Evolutionary conservation across 1,140 invertebrate genomes (phyloP).

Genomic region (Mya arenaria): DNA sequence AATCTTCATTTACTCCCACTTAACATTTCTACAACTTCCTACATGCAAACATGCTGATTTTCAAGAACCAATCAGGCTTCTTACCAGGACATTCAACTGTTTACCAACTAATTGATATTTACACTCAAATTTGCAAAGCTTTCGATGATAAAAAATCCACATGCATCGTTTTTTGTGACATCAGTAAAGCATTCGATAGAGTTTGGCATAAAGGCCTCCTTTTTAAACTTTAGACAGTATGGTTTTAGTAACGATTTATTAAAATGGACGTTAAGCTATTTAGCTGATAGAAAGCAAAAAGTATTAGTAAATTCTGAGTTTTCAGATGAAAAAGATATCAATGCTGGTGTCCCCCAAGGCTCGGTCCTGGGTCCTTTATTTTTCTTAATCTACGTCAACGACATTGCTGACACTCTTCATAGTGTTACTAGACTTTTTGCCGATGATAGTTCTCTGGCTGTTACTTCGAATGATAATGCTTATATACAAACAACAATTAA

Average conservation of each 20-base stretch:
- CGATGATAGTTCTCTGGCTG: constrained; percentile 6
- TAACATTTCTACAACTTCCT: constrained; percentile 11
- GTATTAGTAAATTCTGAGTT: background rate
- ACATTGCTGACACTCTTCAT: background rate
- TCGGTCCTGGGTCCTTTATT: background rate
- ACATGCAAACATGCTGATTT: constrained; percentile 18
- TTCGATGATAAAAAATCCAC: constrained; percentile 10
- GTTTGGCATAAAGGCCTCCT: constrained; percentile 23
- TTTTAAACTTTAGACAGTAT: background rate
- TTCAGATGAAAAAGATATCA: background rate
- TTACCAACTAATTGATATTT: constrained; percentile 31
- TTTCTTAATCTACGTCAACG: constrained; percentile 9
- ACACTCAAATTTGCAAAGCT: constrained; percentile 19
- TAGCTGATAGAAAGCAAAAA: constrained; percentile 6
- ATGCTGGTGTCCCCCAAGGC: background rate
- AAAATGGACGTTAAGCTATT: constrained; percentile 6
- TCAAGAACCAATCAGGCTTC: constrained; percentile 18
- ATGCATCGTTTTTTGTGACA: constrained; percentile 23
- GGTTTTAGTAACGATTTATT: background rate
- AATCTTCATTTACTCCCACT: too few species aligned
- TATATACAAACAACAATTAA: background rate
- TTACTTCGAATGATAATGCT: background rate
- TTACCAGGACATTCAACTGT: constrained; percentile 36
- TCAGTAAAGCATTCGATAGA: constrained; percentile 25
- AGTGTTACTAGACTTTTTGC: constrained; percentile 5